phyloP scores from a whole-genome alignment of 2,797 vertebrate species.

The Phataginus tetradactyla region DNA sequence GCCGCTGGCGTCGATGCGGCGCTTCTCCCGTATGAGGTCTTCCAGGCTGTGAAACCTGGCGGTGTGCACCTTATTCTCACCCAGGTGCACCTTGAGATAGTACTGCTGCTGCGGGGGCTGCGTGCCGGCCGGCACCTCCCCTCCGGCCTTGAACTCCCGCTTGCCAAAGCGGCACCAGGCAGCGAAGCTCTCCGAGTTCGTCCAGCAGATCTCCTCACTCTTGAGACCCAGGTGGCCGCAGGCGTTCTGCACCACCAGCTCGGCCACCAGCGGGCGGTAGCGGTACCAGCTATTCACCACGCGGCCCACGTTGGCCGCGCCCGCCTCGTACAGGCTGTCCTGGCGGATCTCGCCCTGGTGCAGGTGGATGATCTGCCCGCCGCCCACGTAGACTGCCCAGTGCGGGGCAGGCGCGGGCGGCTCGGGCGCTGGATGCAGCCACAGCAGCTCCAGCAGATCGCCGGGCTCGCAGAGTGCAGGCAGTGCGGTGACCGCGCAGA shows the following conservation, averaged over 20 bases:
- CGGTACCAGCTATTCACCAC: conserved; percentile 98
- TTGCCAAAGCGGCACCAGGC: conserved; percentile 99
- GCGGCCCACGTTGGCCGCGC: conserved; percentile 93
- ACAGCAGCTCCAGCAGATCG: conserved; percentile 97
- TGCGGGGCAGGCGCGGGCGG: conserved; percentile 90
- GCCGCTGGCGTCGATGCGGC: conserved; percentile 96
- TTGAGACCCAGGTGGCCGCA: conserved; percentile 96
- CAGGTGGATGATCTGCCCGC: conserved; percentile 96
- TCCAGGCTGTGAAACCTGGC: conserved; percentile 97
- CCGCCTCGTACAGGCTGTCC: conserved; percentile 95
- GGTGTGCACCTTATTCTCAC: conserved; percentile 94
- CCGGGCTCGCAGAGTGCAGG: conserved; percentile 97
- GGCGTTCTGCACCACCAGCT: conserved; percentile 99
- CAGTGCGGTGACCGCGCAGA: conserved; percentile 94
- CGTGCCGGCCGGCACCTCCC: conserved; percentile 91
- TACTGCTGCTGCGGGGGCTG: conserved; percentile 91
- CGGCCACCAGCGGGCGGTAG: conserved; percentile 95
- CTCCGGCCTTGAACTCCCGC: conserved; percentile 98
- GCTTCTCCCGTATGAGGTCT: conserved; percentile 98
- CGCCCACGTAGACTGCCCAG: conserved; percentile 96
- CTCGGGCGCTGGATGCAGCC: conserved; percentile 84
- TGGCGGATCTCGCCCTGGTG: conserved; percentile 98
- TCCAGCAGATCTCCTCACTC: conserved; percentile 98
- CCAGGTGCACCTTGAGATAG: conserved; percentile 96
- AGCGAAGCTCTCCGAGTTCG: conserved; percentile 99